Base-by-base conservation (phyloP, 2,888 invertebrate species). In the Phania funesta region DNA sequence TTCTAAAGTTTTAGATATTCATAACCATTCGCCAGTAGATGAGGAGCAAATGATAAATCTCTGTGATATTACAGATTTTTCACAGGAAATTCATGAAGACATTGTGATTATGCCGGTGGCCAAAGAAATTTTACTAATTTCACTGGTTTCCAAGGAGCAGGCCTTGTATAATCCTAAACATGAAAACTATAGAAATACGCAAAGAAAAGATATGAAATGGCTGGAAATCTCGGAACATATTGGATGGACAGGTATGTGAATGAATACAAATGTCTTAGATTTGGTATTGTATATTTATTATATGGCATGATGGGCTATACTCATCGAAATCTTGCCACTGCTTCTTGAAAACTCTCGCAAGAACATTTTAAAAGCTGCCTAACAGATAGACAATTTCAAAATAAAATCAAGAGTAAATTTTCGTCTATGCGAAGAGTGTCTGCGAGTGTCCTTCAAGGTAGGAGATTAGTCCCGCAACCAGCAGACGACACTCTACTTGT, bases 161-260 rank as follows among this genome's bases (percentile, higher is more conserved):
- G 87, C 88, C 1, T 86, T 90, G 4, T 90, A 88, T 79, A 90
- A 90, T 85, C 88, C 88, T 5, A 89, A 89, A 78, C 89, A 90
- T 74, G 86, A 87, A 13, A 86, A 87, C 56, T 90, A 90, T 81
- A 86, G 90, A 50, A 90, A 88, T 76, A 86, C 86, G 3, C 84
- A 86, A 13, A 86, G 86, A 46, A 90, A 89, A 58, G 89, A 90
- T 77, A 86, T 86, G 50, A 87, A 89, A 52, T 90, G 90, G 90
- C 54, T 79, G 29, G 87, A 87, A 65, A 90, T 90, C 18, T 87
- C 88, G 0, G 85, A 86, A 7, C 85, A 85, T 18, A 85, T 90
- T 7, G 89, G 89, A 20, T 90, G 89, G 89, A 78, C 89, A 62
- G 89, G 90, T 90, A 22, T 16, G 22, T 26, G 18, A 20, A 9